phyloP scores from a whole-genome alignment of 2,797 vertebrate genomes.

The Remorina albescens region DNA sequence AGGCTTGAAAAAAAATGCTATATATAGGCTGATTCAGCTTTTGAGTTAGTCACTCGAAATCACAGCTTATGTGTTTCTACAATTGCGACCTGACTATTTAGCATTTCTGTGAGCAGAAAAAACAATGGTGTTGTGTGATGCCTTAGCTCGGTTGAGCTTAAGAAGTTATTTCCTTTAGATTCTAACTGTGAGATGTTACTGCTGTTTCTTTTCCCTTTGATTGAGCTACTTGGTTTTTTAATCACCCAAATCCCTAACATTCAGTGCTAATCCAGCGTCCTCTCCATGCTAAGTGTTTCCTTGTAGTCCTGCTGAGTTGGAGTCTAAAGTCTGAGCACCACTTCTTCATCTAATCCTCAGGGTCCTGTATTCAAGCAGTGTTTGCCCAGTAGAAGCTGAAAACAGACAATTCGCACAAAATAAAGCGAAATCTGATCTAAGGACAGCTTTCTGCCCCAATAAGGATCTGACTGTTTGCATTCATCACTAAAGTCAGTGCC shows the following conservation, averaged over 20 bases:
- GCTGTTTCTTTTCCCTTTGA: neutral
- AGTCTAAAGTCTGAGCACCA: neutral
- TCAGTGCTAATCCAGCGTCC: constrained; percentile 2
- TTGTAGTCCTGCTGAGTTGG: constrained; percentile 5
- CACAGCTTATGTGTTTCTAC: constrained; percentile 13
- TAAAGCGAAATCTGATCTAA: too few species aligned
- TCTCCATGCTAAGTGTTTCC: neutral
- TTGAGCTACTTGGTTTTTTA: neutral
- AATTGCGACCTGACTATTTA: neutral
- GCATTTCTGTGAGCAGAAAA: neutral
- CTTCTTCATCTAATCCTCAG: neutral
- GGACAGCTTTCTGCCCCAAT: too few species aligned
- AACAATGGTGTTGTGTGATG: constrained; percentile 7
- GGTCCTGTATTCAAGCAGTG: too few species aligned
- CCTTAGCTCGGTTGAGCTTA: neutral
- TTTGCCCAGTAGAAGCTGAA: neutral
- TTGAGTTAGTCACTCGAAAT: constrained; percentile 18
- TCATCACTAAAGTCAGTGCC: too few species aligned
- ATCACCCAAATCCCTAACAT: constrained; percentile 5
- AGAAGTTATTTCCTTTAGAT: neutral
- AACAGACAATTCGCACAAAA: too few species aligned
- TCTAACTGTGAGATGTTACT: neutral
- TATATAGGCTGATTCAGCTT: neutral
- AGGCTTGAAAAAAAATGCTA: neutral
- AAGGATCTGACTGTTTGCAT: too few species aligned